A percentile compares a stretch with the other conserved stretches of the same genome.
phyloP scores from a whole-genome alignment of 2,888 invertebrate species.

The Aporophyla lueneburgensis region DNA sequence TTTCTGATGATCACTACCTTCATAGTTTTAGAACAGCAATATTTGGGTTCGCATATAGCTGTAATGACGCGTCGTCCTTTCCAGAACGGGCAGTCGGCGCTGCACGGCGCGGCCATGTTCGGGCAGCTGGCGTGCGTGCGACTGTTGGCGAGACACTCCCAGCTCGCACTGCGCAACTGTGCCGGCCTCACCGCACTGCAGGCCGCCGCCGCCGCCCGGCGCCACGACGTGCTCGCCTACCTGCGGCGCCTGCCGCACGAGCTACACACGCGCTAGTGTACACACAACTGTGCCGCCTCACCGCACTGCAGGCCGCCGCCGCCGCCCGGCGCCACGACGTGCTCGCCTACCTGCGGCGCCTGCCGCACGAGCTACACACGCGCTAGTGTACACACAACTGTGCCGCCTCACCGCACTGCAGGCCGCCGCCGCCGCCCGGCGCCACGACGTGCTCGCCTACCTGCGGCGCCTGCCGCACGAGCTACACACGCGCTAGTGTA shows the following conservation, averaged over 20 bases:
- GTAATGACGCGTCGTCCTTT: accelerated
- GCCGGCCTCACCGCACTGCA: too few species aligned
- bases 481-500: too few species aligned
- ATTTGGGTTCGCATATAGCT: background rate
- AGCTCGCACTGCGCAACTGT: constrained; percentile 83
- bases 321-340: too few species aligned
- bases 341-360: too few species aligned
- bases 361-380: too few species aligned
- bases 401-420: constrained; percentile 92
- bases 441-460: constrained; percentile 86
- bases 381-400: constrained; percentile 83
- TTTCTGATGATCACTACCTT: background rate
- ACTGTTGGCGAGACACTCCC: constrained; percentile 86
- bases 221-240: too few species aligned
- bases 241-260: constrained; percentile 54
- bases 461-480: constrained; percentile 47
- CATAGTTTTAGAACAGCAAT: background rate
- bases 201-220: too few species aligned
- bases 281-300: background rate
- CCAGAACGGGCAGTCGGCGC: constrained; percentile 97
- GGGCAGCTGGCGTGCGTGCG: constrained; percentile 94
- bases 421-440: constrained; percentile 90
- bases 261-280: background rate
- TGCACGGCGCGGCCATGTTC: constrained; percentile 97
- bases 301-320: too few species aligned